phyloP scores from a whole-genome alignment of 1,140 invertebrate species.

The Polypedilum vanderplanki region DNA sequence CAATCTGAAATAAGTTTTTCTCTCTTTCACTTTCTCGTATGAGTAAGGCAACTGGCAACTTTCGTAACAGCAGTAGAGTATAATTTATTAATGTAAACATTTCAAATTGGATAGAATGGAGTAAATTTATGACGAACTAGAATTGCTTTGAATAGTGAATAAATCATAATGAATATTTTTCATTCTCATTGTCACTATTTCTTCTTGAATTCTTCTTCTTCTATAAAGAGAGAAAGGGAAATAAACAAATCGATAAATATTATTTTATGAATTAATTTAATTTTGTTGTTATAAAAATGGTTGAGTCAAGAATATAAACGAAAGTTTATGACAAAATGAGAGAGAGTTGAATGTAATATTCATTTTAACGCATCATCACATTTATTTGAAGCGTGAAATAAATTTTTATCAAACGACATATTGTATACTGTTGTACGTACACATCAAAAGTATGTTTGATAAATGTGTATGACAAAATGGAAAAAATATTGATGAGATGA shows the following conservation, averaged over 20 bases:
- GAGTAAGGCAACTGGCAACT: too few relatives aligned
- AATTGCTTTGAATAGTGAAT: background rate
- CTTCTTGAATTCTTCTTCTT: background rate
- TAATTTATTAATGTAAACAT: slow-evolving; percentile 15
- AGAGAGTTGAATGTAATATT: background rate
- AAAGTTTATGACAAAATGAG: background rate
- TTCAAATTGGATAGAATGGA: background rate
- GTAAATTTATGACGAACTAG: background rate
- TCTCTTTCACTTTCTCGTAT: background rate
- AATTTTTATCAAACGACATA: slow-evolving; percentile 5
- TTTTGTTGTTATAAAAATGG: slow-evolving; percentile 1
- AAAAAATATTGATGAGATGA: too few relatives aligned
- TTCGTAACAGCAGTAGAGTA: background rate
- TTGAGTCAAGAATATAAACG: background rate
- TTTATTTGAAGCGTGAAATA: slow-evolving; percentile 13
- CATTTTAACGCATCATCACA: background rate
- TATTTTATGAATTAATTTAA: background rate
- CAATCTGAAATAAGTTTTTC: background rate
- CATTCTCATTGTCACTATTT: background rate
- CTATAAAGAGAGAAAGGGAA: background rate
- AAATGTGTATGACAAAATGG: too few relatives aligned
- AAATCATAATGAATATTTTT: background rate
- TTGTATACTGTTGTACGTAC: too few relatives aligned
- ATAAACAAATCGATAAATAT: slow-evolving; percentile 10
- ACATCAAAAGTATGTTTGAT: too few relatives aligned